Conservation (phyloP, 92 coral and sea anemone species). For the Meandrina meandrites region DNA sequence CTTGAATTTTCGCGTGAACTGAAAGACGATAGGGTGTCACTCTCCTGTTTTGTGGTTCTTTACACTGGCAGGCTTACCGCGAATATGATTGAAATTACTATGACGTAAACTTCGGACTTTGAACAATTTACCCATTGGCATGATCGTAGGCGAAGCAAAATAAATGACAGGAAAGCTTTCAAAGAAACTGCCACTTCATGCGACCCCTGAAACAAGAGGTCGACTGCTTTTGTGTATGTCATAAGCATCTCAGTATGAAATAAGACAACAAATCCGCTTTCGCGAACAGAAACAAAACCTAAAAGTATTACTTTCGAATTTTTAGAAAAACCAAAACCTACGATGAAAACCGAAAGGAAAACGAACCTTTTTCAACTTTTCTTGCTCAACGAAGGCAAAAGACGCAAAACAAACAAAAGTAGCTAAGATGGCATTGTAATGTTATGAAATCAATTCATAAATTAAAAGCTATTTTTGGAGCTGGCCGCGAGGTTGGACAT, state of each 20-base stretch:
- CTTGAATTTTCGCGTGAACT: background rate
- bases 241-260: slow-evolving; percentile 5
- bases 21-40: slow-evolving; percentile 1
- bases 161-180: slow-evolving; percentile 10
- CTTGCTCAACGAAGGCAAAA: slow-evolving; percentile 9
- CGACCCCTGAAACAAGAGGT: slow-evolving; percentile 38
- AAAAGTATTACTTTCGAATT: slow-evolving; percentile 2
- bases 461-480: slow-evolving; percentile 43
- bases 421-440: slow-evolving; percentile 28
- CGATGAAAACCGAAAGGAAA: background rate
- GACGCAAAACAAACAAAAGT: slow-evolving; percentile 32
- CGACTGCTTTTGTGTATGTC: slow-evolving; percentile 33
- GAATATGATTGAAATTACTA: background rate
- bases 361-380: background rate
- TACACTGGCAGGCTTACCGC: background rate
- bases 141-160: background rate
- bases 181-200: slow-evolving; percentile 18
- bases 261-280: slow-evolving; percentile 23
- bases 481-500: slow-evolving; percentile 19
- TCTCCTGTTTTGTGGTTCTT: background rate
- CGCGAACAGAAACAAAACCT: background rate
- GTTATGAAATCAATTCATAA: slow-evolving; percentile 50
- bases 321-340: background rate
- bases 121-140: slow-evolving; percentile 12
- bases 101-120: slow-evolving; percentile 37